A percentile compares a stretch with the other conserved stretches of the same genome.
Conservation (phyloP, 2,888 invertebrate genomes). For the Leptinotarsa peninsularis region DNA sequence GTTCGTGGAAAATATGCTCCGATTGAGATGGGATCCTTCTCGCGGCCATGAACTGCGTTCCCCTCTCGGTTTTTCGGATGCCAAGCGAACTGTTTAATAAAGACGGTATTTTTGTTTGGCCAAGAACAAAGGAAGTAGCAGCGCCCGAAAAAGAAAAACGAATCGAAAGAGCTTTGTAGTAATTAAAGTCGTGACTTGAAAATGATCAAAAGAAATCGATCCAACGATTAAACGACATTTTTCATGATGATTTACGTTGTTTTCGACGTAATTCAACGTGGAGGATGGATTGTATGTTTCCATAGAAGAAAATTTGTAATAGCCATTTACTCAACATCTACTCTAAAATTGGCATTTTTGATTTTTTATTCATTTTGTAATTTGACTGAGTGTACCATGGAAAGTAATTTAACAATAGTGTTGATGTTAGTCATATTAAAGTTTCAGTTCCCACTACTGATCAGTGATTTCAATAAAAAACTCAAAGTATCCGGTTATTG, state of each 20-base stretch:
- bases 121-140: slow-evolving; percentile 21
- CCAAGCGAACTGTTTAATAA: slow-evolving; percentile 21
- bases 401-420: too few species aligned
- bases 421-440: too few species aligned
- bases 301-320: background rate
- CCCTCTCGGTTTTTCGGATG: background rate
- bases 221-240: background rate
- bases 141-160: slow-evolving; percentile 12
- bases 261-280: background rate
- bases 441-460: too few species aligned
- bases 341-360: too few species aligned
- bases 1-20: background rate
- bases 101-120: slow-evolving; percentile 22
- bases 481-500: too few species aligned
- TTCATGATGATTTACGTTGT: too few species aligned
- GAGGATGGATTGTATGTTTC: background rate
- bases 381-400: too few species aligned
- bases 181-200: slow-evolving; percentile 28
- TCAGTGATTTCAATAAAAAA: too few species aligned
- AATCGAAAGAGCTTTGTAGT: slow-evolving; percentile 23
- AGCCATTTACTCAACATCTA: too few species aligned
- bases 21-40: slow-evolving; percentile 7
- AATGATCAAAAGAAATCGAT: slow-evolving; percentile 11
- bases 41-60: slow-evolving; percentile 7
- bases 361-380: too few species aligned